A percentile compares a stretch with the other conserved stretches of the same genome.
Conservation (phyloP, 2,113 vertebrate genomes). For the Colossoma macropomum region DNA sequence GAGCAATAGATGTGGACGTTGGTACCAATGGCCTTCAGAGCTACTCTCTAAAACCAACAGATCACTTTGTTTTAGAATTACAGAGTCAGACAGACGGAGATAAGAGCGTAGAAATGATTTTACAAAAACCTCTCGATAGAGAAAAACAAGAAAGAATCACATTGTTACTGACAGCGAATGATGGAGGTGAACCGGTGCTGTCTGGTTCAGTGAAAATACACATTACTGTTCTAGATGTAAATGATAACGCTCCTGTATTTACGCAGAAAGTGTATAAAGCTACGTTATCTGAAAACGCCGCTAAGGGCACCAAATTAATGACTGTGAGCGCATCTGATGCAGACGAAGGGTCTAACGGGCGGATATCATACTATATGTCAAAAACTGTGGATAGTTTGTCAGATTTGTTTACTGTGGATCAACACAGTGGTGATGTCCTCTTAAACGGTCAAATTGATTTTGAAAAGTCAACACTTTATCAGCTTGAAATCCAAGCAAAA, state of each 20-base stretch:
- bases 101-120: constrained; percentile 65
- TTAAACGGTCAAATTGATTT: constrained; percentile 46
- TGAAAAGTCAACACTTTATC: constrained; percentile 49
- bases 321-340: constrained; percentile 57
- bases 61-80: constrained; percentile 65
- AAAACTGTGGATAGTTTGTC: constrained; percentile 12
- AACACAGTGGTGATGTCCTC: constrained; percentile 28
- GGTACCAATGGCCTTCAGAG: constrained; percentile 58
- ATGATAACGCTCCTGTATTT: constrained; percentile 79
- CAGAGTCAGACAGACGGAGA: constrained; percentile 63
- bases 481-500: constrained; percentile 62
- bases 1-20: constrained; percentile 53
- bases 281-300: constrained; percentile 54
- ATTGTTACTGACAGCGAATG: constrained; percentile 59
- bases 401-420: constrained; percentile 40
- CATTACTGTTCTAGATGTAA: constrained; percentile 77
- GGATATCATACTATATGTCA: constrained; percentile 44
- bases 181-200: constrained; percentile 63
- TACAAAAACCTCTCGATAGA: constrained; percentile 62
- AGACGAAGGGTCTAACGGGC: constrained; percentile 41
- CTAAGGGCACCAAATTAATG: constrained; percentile 36
- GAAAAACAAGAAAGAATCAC: constrained; percentile 56
- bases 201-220: constrained; percentile 61
- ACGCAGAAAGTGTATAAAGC: constrained; percentile 53
- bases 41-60: constrained; percentile 67